Base-by-base conservation (phyloP, 2,113 vertebrate species). In the Sebastes schlegelii region DNA sequence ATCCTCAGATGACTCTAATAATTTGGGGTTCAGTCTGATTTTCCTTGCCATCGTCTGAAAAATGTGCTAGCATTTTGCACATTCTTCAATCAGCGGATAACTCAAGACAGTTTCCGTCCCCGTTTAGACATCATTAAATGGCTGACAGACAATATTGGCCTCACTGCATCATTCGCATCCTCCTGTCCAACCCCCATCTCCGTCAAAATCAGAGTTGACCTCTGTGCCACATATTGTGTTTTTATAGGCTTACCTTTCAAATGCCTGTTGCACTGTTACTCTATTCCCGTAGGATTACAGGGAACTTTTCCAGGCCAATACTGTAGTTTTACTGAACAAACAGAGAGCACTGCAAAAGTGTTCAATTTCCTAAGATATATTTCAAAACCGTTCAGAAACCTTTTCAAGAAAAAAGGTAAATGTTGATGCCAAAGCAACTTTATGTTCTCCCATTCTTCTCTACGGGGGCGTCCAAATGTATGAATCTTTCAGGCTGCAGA, bases 51-150 rank as follows among this genome's bases (percentile, higher is more conserved):
- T 63, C 7, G 4, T 17, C 48, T 65, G 60, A 52, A 84, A 26
- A 86, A 90, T 80, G 74, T 89, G 84, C 72, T 62, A 76, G 72
- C 78, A 83, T 78, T 90, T 86, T 83, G 34, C 10, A 1, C 79
- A 86, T 80, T 83, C 64, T 84, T 78, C 49, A 67, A 84, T 86
- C 78, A 71, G 84, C 17, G 11, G 66, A 86, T 74, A 77, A 88
- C 40, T 61, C 16, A 54, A 49, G 51, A 86, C 60, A 69, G 65
- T 77, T 86, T 84, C 80, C 43, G 2, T 40, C 63, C 70, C 51
- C 55, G 23, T 77, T 78, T 48, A 82, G 70, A 77, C 55, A 65
- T 79, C 68, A 74, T 88, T 80, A 62, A 86, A 86, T 69, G 65
- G 23, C 81, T 88, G 74, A 87, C 72, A 89, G 75, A 76, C 7